Percentiles rank a stretch among this genome's conserved stretches.
Evolutionary conservation across 2,113 vertebrate species (phyloP).

Genomic region (Muntiacus reevesi): DNA sequence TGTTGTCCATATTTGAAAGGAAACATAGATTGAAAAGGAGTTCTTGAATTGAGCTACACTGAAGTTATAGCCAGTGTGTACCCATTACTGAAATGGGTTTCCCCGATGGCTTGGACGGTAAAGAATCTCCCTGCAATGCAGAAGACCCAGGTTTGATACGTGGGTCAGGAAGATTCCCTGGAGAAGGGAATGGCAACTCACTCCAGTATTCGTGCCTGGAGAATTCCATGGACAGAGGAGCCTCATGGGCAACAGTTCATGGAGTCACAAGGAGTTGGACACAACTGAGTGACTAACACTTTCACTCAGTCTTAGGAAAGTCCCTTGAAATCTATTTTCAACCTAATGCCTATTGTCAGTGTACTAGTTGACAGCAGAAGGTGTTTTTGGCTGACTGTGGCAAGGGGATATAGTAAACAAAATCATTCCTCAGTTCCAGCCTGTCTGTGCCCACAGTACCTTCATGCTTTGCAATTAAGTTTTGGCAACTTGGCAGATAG

Average conservation of each 20-base stretch:
- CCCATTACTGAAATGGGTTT: background rate
- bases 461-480: background rate
- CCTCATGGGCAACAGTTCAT: background rate
- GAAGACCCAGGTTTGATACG: background rate
- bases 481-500: background rate
- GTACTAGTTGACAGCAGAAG: background rate
- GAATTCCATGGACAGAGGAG: background rate
- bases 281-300: background rate
- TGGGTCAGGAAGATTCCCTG: background rate
- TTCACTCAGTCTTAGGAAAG: background rate
- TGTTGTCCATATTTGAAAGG: background rate
- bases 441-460: background rate
- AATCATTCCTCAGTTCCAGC: background rate
- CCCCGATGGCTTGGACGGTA: rapidly evolving
- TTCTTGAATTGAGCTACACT: background rate
- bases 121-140: background rate
- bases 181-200: background rate
- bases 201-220: background rate
- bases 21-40: background rate
- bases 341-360: background rate
- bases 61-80: background rate
- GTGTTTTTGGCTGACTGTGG: background rate
- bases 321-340: background rate
- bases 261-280: background rate
- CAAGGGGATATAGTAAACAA: background rate